A percentile compares a stretch with the other conserved stretches of the same genome.
Evolutionary conservation across 2,888 invertebrate species (phyloP).

Genomic region (Meghimatium bilineatum): DNA sequence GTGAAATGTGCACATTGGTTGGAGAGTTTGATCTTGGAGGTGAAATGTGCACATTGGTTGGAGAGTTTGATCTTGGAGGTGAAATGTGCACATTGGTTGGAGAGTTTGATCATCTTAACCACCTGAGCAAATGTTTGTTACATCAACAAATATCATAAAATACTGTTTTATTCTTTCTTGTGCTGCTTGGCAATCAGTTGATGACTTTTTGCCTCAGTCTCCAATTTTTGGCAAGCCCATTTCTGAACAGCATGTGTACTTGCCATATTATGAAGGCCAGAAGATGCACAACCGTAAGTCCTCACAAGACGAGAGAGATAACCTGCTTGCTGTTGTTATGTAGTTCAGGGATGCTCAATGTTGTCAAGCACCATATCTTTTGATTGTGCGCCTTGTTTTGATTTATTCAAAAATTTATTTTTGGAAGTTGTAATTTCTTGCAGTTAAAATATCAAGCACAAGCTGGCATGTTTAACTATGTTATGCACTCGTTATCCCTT

Average conservation of each 20-base stretch:
- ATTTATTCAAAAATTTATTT: neutral
- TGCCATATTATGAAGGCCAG: slow-evolving; percentile 88
- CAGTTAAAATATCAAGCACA: neutral
- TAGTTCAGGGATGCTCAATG: neutral
- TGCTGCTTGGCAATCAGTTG: slow-evolving; percentile 71
- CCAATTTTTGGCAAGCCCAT: slow-evolving; percentile 85
- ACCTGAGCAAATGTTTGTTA: neutral
- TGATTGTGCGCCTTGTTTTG: neutral
- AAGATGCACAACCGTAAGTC: slow-evolving; percentile 88
- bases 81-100: neutral
- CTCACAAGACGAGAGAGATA: neutral
- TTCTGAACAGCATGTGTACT: slow-evolving; percentile 88
- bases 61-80: too few relatives aligned
- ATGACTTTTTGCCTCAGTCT: slow-evolving; percentile 79
- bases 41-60: too few relatives aligned
- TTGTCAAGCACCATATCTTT: slow-evolving; percentile 18
- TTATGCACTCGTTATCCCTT: neutral
- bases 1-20: too few relatives aligned
- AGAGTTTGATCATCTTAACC: too few relatives aligned
- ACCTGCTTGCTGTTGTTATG: slow-evolving; percentile 2
- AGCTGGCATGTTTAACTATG: neutral
- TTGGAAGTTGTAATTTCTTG: neutral
- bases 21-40: too few relatives aligned
- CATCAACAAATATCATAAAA: neutral
- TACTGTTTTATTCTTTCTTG: slow-evolving; percentile 42